Conservation (phyloP, 2,113 vertebrate genomes). For the Cynoglossus semilaevis region DNA sequence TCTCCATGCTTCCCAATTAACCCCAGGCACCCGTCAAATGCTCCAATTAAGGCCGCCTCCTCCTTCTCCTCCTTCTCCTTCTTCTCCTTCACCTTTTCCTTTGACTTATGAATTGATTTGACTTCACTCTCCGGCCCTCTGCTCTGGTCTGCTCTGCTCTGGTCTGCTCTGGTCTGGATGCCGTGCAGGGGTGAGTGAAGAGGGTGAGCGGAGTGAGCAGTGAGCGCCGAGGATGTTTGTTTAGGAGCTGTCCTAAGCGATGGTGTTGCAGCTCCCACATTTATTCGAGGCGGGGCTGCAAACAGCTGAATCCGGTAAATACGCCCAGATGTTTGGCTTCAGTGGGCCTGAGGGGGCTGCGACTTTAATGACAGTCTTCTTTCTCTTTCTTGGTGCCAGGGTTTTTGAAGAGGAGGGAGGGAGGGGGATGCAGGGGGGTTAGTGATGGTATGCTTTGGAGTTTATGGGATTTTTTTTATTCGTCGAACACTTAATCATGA, state of each 20-base stretch:
- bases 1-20: slow-evolving; percentile 75
- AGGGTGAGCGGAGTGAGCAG: background rate
- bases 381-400: slow-evolving; percentile 34
- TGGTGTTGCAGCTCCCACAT: slow-evolving; percentile 57
- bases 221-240: slow-evolving; percentile 47
- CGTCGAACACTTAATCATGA: slow-evolving; percentile 6
- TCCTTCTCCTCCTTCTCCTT: slow-evolving; percentile 43
- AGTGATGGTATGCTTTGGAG: slow-evolving; percentile 54
- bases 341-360: slow-evolving; percentile 41
- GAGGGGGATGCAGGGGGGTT: no score
- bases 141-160: no score
- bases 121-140: slow-evolving; percentile 13
- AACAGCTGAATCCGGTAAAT: slow-evolving; percentile 70
- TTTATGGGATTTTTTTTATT: slow-evolving; percentile 43
- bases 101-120: slow-evolving; percentile 27
- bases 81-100: slow-evolving; percentile 17
- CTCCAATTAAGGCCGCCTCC: slow-evolving; percentile 68
- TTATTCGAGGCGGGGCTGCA: slow-evolving; percentile 56
- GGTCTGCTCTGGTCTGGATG: slow-evolving; percentile 18
- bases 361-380: slow-evolving; percentile 59
- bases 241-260: slow-evolving; percentile 61
- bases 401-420: slow-evolving; percentile 54
- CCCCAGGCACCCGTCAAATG: slow-evolving; percentile 66
- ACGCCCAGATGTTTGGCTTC: slow-evolving; percentile 67
- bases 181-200: slow-evolving; percentile 32